Base-by-base conservation (phyloP, 2,888 invertebrate species). In the Amphiduros pacificus region DNA sequence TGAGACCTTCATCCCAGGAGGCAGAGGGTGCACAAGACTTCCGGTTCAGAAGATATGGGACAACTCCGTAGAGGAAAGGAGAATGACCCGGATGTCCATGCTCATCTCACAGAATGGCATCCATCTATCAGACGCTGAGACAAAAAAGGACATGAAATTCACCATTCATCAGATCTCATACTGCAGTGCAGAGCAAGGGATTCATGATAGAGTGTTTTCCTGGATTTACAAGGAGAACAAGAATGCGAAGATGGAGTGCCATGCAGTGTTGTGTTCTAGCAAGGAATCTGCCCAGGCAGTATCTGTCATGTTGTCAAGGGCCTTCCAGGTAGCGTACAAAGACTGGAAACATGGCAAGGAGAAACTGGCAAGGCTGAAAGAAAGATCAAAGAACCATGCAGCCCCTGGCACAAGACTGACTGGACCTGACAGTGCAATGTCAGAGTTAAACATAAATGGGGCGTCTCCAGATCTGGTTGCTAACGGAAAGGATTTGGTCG, bases 11-110 rank as follows among this genome's bases (percentile, higher is more conserved):
- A 64, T 68, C 0, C 72, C 76, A 4, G 68, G 62, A 20, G 77
- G 77, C 5, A 68, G 65, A 32, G 78, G 78, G 11, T 78, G 78
- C 51, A 72, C 75, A 2, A 67, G 67, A 0, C 53, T 62, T 5
- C 72, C 74, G 1, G 74, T 77, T 0, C 76, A 75, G 65, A 65
- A 63, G 51, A 65, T 78, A 0, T 77, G 78, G 78, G 77, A 78
- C 60, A 76, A 74, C 56, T 65, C 74, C 5, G 69, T 67, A 3
- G 71, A 67, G 1, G 76, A 78, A 55, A 68, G 60, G 17, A 59
- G 67, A 26, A 64, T 77, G 55, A 69, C 65, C 29, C 67, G 69
- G 32, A 71, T 74, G 0, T 51, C 64, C 6, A 48, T 77, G n/a
- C 58, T 64, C 28, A 66, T 78, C 2, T 73, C 66, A 3, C 22